Percentiles rank a stretch among this genome's conserved stretches.
Conservation (phyloP, 2,888 invertebrate species). For the Xylota segnis region DNA sequence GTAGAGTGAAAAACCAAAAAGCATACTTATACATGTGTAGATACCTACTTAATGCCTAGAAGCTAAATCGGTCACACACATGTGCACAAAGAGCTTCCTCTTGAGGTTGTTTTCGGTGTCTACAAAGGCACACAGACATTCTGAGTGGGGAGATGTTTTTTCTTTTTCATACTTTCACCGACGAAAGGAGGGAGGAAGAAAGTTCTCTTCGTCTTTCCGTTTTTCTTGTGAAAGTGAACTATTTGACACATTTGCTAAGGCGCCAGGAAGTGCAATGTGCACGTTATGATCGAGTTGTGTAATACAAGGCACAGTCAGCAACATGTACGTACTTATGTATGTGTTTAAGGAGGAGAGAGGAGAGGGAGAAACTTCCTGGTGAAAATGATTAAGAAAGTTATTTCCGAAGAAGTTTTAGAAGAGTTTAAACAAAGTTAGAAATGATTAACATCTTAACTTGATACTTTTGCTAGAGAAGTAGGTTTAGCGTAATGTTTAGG, state of each 20-base stretch:
- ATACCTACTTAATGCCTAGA: conserved; percentile 37
- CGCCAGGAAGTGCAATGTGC: conserved; percentile 56
- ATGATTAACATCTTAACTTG: conserved; percentile 7
- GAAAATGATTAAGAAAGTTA: conserved; percentile 41
- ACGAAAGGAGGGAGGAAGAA: conserved; percentile 21
- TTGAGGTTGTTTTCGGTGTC: conserved; percentile 40
- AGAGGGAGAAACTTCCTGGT: conserved; percentile 2
- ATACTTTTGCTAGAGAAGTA: neutral
- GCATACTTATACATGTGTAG: neutral
- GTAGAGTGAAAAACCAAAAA: conserved; percentile 10
- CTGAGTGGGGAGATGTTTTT: conserved; percentile 27
- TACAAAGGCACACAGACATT: neutral
- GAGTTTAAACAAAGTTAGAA: conserved; percentile 9
- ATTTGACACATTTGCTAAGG: conserved; percentile 56
- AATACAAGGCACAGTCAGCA: conserved; percentile 35
- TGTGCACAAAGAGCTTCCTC: conserved; percentile 59
- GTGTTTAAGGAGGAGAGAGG: neutral
- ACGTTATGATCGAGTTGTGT: conserved; percentile 48
- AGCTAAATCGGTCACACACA: conserved; percentile 49
- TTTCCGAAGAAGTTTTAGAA: conserved; percentile 3
- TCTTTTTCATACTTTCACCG: too few species aligned
- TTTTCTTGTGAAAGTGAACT: conserved; percentile 48
- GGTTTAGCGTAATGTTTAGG: too few species aligned
- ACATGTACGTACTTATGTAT: neutral
- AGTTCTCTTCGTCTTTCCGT: conserved; percentile 22